These are phyloP conservation scores for Neomonachus schauinslandi DNA, from an alignment of 2,113 vertebrate species.

Conservation along the genomic window DNA sequence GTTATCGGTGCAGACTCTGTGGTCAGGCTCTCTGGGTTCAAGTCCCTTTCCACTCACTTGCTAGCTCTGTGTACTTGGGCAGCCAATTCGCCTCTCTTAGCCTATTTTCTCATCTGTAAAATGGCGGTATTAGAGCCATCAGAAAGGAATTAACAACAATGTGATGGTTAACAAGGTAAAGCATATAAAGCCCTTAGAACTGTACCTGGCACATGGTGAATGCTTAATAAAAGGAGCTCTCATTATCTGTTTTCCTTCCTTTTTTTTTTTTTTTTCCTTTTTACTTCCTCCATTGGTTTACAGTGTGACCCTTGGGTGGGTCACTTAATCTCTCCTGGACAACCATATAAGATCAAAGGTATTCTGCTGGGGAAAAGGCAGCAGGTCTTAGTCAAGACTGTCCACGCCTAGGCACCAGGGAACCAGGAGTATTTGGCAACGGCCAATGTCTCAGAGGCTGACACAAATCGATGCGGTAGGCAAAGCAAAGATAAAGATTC, in stretches of 20 bases:
- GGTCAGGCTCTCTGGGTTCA: background rate
- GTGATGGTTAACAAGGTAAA: background rate
- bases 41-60: background rate
- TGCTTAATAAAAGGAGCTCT: background rate
- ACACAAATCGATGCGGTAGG: background rate
- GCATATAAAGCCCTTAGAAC: background rate
- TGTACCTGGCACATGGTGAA: background rate
- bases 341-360: background rate
- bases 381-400: background rate
- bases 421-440: slow-evolving; percentile 13
- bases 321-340: slow-evolving; percentile 25
- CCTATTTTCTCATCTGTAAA: slow-evolving; percentile 41
- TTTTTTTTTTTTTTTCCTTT: background rate
- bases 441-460: background rate
- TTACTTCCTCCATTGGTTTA: background rate
- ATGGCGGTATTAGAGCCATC: background rate
- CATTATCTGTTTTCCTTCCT: background rate
- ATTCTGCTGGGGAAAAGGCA: background rate
- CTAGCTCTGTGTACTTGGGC: background rate
- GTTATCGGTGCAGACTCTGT: background rate
- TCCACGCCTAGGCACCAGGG: background rate
- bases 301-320: background rate
- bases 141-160: background rate
- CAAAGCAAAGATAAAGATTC: slow-evolving; percentile 54
- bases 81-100: background rate